Base-by-base conservation (phyloP, 2,113 vertebrate genomes). In the Rhinopomastus cyanomelas region DNA sequence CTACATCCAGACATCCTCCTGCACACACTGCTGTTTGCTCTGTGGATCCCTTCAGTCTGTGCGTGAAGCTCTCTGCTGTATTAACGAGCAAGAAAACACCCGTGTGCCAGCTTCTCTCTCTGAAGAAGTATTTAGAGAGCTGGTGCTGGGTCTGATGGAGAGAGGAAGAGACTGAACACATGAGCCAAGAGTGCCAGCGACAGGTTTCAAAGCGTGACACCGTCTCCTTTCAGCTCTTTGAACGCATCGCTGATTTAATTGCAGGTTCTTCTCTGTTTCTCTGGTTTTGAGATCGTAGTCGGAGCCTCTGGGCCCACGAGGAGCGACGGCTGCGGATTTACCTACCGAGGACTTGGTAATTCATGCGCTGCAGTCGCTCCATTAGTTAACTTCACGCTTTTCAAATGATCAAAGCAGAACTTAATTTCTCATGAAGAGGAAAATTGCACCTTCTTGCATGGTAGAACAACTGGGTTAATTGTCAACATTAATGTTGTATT, bases 391-490 rank as follows among this genome's bases (percentile, higher is more conserved):
- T 93, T 92, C 64, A 89, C 0, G 29, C 74, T 81, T 90, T 89
- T 67, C 94, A 95, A 95, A 87, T 88, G 93, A 92, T 96, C 91
- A 94, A 89, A 94, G 93, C 66, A 76, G 79, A 76, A 74, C 92
- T 97, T 91, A 96, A 97, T 97, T 95, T 97, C 96, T 97, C 96
- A 96, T 92, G 93, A 96, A 91, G 67, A 91, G 75, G 92, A 95
- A 96, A 96, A 95, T 52, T 93, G 48, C 78, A 89, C 76, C 95
- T 97, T 96, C 93, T 95, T 93, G 91, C 94, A 94, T 55, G 96
- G 93, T 65, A 94, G 90, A 96, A 95, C 93, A 97, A 96, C 89
- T 96, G 93, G 90, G 91, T 93, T 97, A 96, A 96, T 96, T 96
- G 66, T 64, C 85, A 78, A 67, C 79, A 88, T 61, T 61, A 94